Evolutionary conservation across 2,797 vertebrate genomes (phyloP).

Genomic region (Muscicapa comitata): DNA sequence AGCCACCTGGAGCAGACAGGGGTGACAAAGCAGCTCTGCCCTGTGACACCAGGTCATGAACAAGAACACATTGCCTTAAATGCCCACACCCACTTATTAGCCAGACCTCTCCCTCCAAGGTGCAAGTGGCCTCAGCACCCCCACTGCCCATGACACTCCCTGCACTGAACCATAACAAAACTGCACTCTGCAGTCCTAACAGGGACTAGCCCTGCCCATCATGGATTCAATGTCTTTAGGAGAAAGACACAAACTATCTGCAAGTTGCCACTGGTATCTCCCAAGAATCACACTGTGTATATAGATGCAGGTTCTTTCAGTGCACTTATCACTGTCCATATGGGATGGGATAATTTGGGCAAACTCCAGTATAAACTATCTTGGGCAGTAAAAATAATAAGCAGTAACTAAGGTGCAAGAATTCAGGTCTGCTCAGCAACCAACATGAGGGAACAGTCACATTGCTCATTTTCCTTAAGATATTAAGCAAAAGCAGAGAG

Average conservation of each 20-base stretch:
- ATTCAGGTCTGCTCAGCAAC: background rate
- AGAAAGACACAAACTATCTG: background rate
- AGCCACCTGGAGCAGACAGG: background rate
- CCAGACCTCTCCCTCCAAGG: background rate
- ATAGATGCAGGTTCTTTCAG: background rate
- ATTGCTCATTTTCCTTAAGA: background rate
- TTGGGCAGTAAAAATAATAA: background rate
- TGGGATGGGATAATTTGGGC: background rate
- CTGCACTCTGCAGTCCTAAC: background rate
- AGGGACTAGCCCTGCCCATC: background rate
- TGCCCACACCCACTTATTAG: background rate
- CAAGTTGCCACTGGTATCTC: background rate
- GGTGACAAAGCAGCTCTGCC: background rate
- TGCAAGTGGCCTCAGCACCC: background rate
- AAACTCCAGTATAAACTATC: background rate
- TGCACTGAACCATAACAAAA: background rate
- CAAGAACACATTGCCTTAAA: background rate
- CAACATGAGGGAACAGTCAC: background rate
- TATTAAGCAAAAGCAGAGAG: background rate
- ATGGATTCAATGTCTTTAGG: rapidly evolving
- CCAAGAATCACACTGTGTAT: background rate
- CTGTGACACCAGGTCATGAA: background rate
- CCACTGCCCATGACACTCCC: background rate
- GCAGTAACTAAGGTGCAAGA: background rate
- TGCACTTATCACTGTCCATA: background rate